phyloP scores from a whole-genome alignment of 2,797 vertebrate species.

The Cottoperca gobio region DNA sequence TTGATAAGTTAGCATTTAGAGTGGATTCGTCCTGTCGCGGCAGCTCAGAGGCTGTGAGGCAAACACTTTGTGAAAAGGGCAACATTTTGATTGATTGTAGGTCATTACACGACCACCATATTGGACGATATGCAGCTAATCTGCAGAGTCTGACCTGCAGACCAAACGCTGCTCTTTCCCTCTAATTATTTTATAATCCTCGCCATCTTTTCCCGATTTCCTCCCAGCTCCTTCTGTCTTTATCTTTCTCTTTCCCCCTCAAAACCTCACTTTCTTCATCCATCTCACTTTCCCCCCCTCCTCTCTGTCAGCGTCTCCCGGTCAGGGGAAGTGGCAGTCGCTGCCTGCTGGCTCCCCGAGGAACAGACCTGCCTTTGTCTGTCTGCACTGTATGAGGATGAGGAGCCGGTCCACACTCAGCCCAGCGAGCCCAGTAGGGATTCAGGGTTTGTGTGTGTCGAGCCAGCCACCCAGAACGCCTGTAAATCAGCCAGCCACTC shows the following conservation, averaged over 20 bases:
- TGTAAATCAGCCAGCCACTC: conserved; percentile 65
- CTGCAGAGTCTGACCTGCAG: conserved; percentile 18
- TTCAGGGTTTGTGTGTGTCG: conserved; percentile 55
- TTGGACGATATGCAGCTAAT: conserved; percentile 25
- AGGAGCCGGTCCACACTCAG: conserved; percentile 59
- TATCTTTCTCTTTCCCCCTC: conserved; percentile 37
- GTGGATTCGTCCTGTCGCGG: conserved; percentile 43
- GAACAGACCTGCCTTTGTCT: conserved; percentile 81
- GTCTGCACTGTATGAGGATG: conserved; percentile 70
- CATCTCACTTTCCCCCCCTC: conserved; percentile 30
- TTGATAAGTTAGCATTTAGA: conserved; percentile 58
- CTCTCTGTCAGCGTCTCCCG: conserved; percentile 37
- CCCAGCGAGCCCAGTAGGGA: conserved; percentile 58
- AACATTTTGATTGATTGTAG: conserved; percentile 39
- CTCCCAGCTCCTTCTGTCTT: conserved; percentile 10
- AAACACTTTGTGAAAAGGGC: conserved; percentile 54
- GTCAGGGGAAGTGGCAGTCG: conserved; percentile 63
- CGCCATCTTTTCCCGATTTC: conserved; percentile 1
- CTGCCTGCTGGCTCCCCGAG: conserved; percentile 66
- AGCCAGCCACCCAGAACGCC: conserved; percentile 64
- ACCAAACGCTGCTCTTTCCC: conserved; percentile 20
- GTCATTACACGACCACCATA: conserved; percentile 17
- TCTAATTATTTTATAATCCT: neutral
- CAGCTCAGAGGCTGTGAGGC: conserved; percentile 32
- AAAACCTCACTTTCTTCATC: conserved; percentile 50